Conservation (phyloP, 2,888 invertebrate genomes). For the Suillia variegata region DNA sequence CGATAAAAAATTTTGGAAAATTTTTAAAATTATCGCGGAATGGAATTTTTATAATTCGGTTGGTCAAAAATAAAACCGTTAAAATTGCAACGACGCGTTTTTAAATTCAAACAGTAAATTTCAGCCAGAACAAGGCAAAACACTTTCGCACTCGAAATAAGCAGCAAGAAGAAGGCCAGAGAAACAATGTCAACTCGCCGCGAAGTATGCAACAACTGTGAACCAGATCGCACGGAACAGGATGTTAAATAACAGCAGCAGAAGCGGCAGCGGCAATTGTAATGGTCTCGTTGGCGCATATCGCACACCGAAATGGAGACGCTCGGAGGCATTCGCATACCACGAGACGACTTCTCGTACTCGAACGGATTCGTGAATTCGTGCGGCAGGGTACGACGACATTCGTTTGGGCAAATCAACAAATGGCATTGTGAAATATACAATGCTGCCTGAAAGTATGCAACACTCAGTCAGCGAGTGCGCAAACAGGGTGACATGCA, state of each 20-base stretch:
- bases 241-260: slow-evolving; percentile 42
- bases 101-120: too few species aligned
- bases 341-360: background rate
- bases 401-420: background rate
- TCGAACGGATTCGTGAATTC: background rate
- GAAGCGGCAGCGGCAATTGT: background rate
- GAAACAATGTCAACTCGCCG: slow-evolving; percentile 38
- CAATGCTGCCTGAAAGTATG: background rate
- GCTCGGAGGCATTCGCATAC: too few species aligned
- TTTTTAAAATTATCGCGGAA: too few species aligned
- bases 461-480: background rate
- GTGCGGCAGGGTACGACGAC: background rate
- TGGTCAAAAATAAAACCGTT: too few species aligned
- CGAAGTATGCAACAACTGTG: slow-evolving; percentile 56
- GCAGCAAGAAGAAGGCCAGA: background rate
- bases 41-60: too few species aligned
- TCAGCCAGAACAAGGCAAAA: too few species aligned
- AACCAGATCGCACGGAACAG: slow-evolving; percentile 49
- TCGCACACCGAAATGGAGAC: too few species aligned
- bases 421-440: background rate
- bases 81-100: background rate
- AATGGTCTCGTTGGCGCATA: too few species aligned
- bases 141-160: background rate
- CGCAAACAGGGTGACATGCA: too few species aligned
- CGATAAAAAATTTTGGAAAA: too few species aligned